Evolutionary conservation across 2,888 invertebrate genomes (phyloP).

Genomic region (Amphimallon solstitiale): DNA sequence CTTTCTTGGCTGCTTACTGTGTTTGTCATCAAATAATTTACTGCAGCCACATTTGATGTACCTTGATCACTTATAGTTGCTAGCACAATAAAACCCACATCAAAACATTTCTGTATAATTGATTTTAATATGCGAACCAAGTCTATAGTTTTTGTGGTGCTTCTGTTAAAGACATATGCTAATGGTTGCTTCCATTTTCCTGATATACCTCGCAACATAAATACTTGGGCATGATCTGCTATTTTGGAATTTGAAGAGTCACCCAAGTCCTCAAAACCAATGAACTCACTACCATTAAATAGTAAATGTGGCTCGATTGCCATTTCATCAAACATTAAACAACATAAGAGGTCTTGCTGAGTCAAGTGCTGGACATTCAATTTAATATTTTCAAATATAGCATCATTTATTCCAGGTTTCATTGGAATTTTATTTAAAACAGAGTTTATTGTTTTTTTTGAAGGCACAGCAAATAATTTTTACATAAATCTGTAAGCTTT

Average conservation of each 20-base stretch:
- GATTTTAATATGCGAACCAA: conserved; percentile 21
- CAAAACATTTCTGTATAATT: conserved; percentile 23
- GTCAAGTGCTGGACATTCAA: not conserved
- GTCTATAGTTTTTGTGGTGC: conserved; percentile 24
- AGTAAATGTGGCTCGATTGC: not conserved
- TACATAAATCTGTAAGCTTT: too few relatives aligned
- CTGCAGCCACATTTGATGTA: conserved; percentile 1
- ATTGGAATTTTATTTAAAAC: too few relatives aligned
- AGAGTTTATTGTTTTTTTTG: too few relatives aligned
- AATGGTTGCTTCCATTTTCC: conserved; percentile 36
- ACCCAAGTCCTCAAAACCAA: conserved; percentile 12
- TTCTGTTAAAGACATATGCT: not conserved
- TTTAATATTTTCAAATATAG: conserved; percentile 3
- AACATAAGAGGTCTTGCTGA: not conserved
- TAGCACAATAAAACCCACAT: not conserved
- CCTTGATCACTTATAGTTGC: conserved; percentile 18
- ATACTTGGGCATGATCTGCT: conserved; percentile 13
- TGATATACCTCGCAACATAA: conserved; percentile 1
- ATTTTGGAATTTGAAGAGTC: not conserved
- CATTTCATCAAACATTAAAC: conserved; percentile 15
- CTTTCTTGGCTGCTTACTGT: not conserved
- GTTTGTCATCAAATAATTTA: conserved; percentile 27
- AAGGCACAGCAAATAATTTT: too few relatives aligned
- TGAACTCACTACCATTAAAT: not conserved
- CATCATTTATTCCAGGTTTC: conserved; percentile 4